Evolutionary conservation across 1,140 invertebrate genomes (phyloP), one percentile per base, ranked within the genome.

Genomic region (Sipha flava): DNA sequence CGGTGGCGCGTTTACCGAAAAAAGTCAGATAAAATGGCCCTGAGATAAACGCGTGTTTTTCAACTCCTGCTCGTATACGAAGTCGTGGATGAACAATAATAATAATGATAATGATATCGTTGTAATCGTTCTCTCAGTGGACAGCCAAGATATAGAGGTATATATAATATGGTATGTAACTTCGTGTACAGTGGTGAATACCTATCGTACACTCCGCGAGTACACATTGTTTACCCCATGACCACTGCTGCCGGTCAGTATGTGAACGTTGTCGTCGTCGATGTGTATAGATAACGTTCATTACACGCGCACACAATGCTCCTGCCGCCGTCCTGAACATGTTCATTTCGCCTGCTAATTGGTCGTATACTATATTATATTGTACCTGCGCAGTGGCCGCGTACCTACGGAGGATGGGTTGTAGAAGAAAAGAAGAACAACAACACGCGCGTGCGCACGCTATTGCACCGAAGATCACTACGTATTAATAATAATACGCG

Each of bases 311-410:
- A 18, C 40, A 70, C 66, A 70, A 70, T 47, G 66, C 66, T 47
- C 43, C 66, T 23, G 40, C 66, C 43, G 66, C 64, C 37, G 40
- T 40, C 64, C 23, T 10, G 23, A 70, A 70, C 66, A 70, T 70
- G 66, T 70, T 70, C 66, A 70, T 70, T 70, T 70, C 66, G 66
- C 66, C 43, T 29, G 66, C 66, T 70, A 70, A 70, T 70, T 70
- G 66, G 66, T 70, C 66, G 10, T 6, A 40, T 40, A 40, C 37
- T 40, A 40, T 4, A 6, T 6, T 40, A 10, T 40, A 10, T 40
- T 40, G 37, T 40, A 40, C 37, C 5, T 40, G 10, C 37, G 37
- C 10, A n/a, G n/a, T n/a, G n/a, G n/a, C n/a, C n/a, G n/a, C n/a
- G n/a, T n/a, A n/a, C n/a, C n/a, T n/a, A n/a, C n/a, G n/a, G n/a